These are phyloP conservation scores for Lepidocolaptes lacrymiger DNA, from an alignment of 2,797 vertebrate species.

Conservation along the genomic window DNA sequence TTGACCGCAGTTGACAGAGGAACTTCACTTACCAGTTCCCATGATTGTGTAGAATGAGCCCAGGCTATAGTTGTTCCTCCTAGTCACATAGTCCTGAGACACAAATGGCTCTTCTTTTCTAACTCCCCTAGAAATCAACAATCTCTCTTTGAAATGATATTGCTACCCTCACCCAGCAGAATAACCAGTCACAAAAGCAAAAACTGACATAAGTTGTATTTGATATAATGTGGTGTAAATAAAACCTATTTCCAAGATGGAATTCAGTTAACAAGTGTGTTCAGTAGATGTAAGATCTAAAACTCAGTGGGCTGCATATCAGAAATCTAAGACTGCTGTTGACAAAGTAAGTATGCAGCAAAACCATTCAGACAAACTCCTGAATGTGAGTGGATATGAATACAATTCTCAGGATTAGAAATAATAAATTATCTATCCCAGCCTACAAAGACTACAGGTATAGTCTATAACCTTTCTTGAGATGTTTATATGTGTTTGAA, in stretches of 20 bases:
- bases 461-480: background rate
- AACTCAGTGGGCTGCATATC: background rate
- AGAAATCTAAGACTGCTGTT: constrained; percentile 15
- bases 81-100: background rate
- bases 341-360: background rate
- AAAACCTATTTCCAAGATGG: background rate
- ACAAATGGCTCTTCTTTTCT: constrained; percentile 3
- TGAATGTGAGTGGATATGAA: background rate
- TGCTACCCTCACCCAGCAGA: background rate
- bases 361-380: background rate
- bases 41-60: background rate
- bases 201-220: background rate
- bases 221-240: background rate
- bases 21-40: constrained; percentile 10
- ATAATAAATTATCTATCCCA: background rate
- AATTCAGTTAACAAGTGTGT: background rate
- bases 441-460: background rate
- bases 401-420: background rate
- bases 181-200: background rate
- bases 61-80: background rate
- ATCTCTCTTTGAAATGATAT: background rate
- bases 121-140: background rate
- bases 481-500: background rate
- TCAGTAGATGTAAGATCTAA: background rate
- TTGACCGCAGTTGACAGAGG: background rate